Percentiles rank a stretch among this genome's conserved stretches.
Evolutionary conservation across 2,113 vertebrate species (phyloP).

Genomic region (Zootoca vivipara): DNA sequence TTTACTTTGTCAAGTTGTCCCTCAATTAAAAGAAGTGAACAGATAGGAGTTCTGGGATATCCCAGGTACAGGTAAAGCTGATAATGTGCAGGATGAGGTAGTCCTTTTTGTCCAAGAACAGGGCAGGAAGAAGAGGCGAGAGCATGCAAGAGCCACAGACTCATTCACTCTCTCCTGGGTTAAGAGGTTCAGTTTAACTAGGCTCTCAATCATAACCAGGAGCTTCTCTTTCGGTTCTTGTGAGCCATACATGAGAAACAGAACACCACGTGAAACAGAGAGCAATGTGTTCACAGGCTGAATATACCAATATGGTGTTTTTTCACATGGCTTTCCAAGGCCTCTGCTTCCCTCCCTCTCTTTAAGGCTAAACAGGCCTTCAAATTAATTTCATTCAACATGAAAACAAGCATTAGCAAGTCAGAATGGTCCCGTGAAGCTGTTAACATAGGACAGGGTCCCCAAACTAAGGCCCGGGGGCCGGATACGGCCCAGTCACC

Average conservation of each 20-base stretch:
- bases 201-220: not conserved
- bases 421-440: not conserved
- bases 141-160: not conserved
- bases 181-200: not conserved
- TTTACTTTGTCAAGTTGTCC: not conserved
- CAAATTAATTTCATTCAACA: not conserved
- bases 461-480: too few relatives aligned
- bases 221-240: not conserved
- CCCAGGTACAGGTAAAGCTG: not conserved
- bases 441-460: not conserved
- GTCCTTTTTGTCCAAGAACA: not conserved
- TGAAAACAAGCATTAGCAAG: constrained; percentile 16
- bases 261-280: not conserved
- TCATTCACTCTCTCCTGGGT: not conserved
- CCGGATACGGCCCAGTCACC: too few relatives aligned
- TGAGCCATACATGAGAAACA: not conserved
- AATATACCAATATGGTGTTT: not conserved
- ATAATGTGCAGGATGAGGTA: not conserved
- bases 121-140: too few relatives aligned
- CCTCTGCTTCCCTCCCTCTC: too few relatives aligned
- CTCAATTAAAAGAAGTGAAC: not conserved
- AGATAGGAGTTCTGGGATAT: not conserved
- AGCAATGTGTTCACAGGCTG: not conserved
- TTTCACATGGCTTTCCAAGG: not conserved
- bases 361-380: not conserved